A percentile compares a stretch with the other conserved stretches of the same genome.
These are phyloP conservation scores for Chloromyia formosa DNA, from an alignment of 2,888 invertebrate genomes.

Conservation along the genomic window DNA sequence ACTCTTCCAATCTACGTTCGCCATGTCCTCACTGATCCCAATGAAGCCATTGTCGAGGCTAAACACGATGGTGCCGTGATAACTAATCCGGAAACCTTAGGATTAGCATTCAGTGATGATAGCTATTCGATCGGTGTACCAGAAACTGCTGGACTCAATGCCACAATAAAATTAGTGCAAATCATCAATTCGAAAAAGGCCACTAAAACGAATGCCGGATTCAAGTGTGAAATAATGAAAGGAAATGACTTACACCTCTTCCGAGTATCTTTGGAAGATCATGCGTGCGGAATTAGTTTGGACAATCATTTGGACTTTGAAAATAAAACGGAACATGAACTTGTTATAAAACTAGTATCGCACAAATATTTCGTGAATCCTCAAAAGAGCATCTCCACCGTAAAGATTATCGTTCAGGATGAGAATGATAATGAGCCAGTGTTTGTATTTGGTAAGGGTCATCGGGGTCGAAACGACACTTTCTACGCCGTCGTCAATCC, in stretches of 20 bases:
- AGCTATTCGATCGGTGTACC: slow-evolving; percentile 83
- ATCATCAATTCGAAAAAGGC: slow-evolving; percentile 62
- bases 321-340: slow-evolving; percentile 73
- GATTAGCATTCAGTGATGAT: slow-evolving; percentile 87
- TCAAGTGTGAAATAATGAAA: slow-evolving; percentile 80
- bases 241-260: slow-evolving; percentile 77
- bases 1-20: slow-evolving; percentile 85
- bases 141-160: slow-evolving; percentile 68
- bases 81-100: slow-evolving; percentile 63
- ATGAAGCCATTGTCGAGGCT: slow-evolving; percentile 59
- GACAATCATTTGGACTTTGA: slow-evolving; percentile 82
- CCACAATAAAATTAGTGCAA: slow-evolving; percentile 62
- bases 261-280: slow-evolving; percentile 76
- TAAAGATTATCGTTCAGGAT: slow-evolving; percentile 84
- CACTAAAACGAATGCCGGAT: slow-evolving; percentile 63
- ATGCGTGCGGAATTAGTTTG: slow-evolving; percentile 83
- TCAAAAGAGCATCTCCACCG: slow-evolving; percentile 75
- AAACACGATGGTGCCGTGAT: slow-evolving; percentile 57
- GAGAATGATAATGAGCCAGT: slow-evolving; percentile 89
- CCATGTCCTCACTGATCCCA: slow-evolving; percentile 77
- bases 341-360: slow-evolving; percentile 81
- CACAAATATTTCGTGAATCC: slow-evolving; percentile 83
- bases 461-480: slow-evolving; percentile 70
- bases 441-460: slow-evolving; percentile 73
- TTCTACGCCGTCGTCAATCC: slow-evolving; percentile 83